phyloP scores from a whole-genome alignment of 2,888 invertebrate species.

The Spicauda simplicius region DNA sequence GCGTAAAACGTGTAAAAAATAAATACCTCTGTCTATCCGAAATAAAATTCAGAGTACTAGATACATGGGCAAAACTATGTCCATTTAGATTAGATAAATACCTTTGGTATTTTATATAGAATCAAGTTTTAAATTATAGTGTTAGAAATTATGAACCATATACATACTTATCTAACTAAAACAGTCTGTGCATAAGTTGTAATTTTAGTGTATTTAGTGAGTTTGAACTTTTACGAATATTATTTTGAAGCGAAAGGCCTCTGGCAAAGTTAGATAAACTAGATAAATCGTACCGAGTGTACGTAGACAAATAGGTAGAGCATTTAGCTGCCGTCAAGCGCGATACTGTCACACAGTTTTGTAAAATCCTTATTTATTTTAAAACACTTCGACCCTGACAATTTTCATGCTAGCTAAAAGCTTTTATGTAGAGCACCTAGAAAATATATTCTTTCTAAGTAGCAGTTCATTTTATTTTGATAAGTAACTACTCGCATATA shows the following conservation, averaged over 20 bases:
- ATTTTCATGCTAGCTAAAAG: background rate
- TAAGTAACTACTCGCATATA: no score
- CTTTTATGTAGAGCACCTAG: background rate
- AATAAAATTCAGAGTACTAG: no score
- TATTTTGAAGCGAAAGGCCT: conserved; percentile 8
- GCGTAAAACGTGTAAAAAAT: no score
- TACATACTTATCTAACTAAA: no score
- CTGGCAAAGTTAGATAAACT: conserved; percentile 42
- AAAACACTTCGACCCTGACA: conserved; percentile 22
- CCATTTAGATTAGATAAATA: no score
- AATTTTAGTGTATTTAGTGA: background rate
- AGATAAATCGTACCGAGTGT: conserved; percentile 40
- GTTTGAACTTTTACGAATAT: background rate
- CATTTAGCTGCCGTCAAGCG: conserved; percentile 35
- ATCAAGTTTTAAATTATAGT: no score
- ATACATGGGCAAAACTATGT: no score
- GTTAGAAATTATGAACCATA: no score
- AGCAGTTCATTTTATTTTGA: no score
- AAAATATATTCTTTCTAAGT: no score
- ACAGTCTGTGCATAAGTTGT: background rate
- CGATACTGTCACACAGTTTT: conserved; percentile 64
- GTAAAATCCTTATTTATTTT: conserved; percentile 33
- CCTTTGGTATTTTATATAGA: no score
- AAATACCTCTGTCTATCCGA: no score
- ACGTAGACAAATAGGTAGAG: conserved; percentile 40